Base-by-base conservation (phyloP, 2,888 invertebrate species). In the Oasisia sp. region DNA sequence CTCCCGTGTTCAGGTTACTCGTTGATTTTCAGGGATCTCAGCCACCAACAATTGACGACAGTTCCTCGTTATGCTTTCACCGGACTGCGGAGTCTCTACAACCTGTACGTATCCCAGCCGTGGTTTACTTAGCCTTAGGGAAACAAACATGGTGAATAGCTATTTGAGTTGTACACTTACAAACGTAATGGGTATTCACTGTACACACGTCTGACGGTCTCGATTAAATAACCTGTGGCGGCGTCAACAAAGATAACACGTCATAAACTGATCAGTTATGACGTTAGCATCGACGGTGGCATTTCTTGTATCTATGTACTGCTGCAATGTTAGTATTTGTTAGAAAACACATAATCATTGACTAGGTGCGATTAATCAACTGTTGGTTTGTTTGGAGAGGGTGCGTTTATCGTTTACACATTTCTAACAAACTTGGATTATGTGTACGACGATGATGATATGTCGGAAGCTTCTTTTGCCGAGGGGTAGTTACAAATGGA, bases 1-100 rank as follows among this genome's bases (percentile, higher is more conserved):
- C 50, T 12, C 50, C 50, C 9, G 12, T 50, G 50, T 1, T 38
- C 38, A 38, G 14, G 9, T 7, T 74, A 74, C 19, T 14, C 74
- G 74, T 91, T 89, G 44, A 32, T 32, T 92, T 91, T 1, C 94
- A 95, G 95, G 45, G 96, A 96, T 93, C 94, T 96, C 9, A 96
- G 95, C 92, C 93, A 95, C 91, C 96, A 96, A 92, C 93, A 94
- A n/a, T 92, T 96, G 32, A 90, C 92, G 11, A 93, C 92, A 91
- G 92, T 96, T 38, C 94, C 94, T 1, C 94, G 94, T 32, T 95
- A 96, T 91, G 94, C 96, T 2, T 96, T 96, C 93, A 93, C 94
- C 44, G 96, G 96, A 14, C 94, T 96, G 9, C 93, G 95, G 4
- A 95, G 94, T 91, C 94, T 96, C 7, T 94, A 94, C 14, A 95